Evolutionary conservation across 2,888 invertebrate genomes (phyloP).

Genomic region (Galerucella nymphaeae): DNA sequence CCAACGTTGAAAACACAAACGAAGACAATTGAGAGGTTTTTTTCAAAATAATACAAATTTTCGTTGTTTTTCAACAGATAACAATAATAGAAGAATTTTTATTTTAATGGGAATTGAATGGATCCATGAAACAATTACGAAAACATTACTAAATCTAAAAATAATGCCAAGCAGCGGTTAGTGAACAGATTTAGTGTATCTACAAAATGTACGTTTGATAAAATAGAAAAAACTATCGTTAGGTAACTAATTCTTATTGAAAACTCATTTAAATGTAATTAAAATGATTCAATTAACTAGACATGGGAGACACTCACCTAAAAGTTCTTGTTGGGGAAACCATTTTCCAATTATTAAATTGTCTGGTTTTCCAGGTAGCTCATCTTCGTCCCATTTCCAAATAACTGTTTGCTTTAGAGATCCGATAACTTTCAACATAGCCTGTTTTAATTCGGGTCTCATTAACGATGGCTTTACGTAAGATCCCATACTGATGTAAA

Average conservation of each 20-base stretch:
- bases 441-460: slow-evolving; percentile 65
- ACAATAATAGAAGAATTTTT: too few species aligned
- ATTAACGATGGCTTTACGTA: slow-evolving; percentile 69
- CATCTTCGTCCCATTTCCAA: slow-evolving; percentile 76
- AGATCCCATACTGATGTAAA: slow-evolving; percentile 73
- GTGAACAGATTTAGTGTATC: too few species aligned
- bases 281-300: not conserved
- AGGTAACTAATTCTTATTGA: not conserved
- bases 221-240: not conserved
- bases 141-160: too few species aligned
- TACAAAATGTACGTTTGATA: not conserved
- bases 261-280: too few species aligned
- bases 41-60: too few species aligned
- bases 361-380: slow-evolving; percentile 67
- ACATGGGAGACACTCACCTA: slow-evolving; percentile 48
- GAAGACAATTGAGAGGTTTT: too few species aligned
- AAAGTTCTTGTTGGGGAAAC: slow-evolving; percentile 71
- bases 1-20: too few species aligned
- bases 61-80: too few species aligned
- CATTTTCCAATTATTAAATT: slow-evolving; percentile 73
- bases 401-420: slow-evolving; percentile 72
- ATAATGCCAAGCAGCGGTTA: too few species aligned
- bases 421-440: slow-evolving; percentile 69
- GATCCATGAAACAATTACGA: too few species aligned
- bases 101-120: too few species aligned